Evolutionary conservation across 2,888 invertebrate species (phyloP).

Genomic region (Trachelus troglodyta): DNA sequence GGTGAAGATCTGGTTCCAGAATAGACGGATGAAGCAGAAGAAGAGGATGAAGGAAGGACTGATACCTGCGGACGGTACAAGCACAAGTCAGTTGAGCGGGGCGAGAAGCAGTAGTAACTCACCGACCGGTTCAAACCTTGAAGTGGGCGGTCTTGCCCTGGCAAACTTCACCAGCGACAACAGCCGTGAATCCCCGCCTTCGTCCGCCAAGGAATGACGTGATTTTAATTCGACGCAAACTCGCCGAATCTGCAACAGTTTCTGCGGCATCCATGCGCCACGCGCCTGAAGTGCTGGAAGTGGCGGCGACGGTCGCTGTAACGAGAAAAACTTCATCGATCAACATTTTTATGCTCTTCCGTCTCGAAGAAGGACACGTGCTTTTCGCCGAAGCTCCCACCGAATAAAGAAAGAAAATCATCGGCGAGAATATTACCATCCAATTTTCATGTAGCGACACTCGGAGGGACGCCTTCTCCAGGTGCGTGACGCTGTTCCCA

Average conservation of each 20-base stretch:
- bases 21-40: conserved; percentile 98
- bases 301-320: not conserved
- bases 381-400: not conserved
- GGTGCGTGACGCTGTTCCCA: not conserved
- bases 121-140: conserved; percentile 57
- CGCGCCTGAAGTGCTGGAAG: not conserved
- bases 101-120: conserved; percentile 61
- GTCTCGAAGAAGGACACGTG: not conserved
- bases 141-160: conserved; percentile 46
- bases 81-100: conserved; percentile 59
- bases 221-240: not conserved
- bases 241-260: not conserved
- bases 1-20: conserved; percentile 99
- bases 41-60: conserved; percentile 95
- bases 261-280: not conserved
- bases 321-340: not conserved
- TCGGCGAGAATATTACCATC: not conserved
- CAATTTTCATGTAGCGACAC: not conserved
- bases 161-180: conserved; percentile 74
- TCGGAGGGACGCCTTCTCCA: not conserved
- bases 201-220: conserved; percentile 56
- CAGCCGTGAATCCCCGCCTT: conserved; percentile 75
- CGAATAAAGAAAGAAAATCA: not conserved
- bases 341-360: not conserved
- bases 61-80: conserved; percentile 72